Evolutionary conservation across 2,113 vertebrate genomes (phyloP).

Genomic region (Periophthalmus modestus): DNA sequence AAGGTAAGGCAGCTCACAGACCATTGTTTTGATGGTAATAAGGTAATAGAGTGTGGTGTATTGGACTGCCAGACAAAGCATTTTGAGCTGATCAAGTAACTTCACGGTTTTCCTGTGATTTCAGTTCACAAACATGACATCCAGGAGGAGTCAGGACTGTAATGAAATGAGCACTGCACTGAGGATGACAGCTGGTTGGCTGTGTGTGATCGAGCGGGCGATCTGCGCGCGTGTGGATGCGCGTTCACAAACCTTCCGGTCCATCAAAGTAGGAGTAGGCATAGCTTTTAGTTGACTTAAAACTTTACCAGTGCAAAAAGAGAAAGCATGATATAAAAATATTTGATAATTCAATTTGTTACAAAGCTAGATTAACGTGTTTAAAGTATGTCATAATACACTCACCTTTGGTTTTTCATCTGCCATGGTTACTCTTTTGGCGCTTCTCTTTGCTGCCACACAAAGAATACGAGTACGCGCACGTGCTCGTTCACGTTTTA

Average conservation of each 20-base stretch:
- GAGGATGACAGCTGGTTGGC: slow-evolving; percentile 49
- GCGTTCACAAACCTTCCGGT: slow-evolving; percentile 83
- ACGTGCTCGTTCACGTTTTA: slow-evolving; percentile 70
- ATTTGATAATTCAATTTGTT: not conserved
- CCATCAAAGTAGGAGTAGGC: slow-evolving; percentile 70
- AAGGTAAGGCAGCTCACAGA: no score
- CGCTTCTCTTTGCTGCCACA: slow-evolving; percentile 83
- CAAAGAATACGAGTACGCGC: slow-evolving; percentile 84
- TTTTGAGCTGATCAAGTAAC: not conserved
- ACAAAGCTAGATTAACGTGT: not conserved
- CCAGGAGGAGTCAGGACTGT: not conserved
- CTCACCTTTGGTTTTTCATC: slow-evolving; percentile 98
- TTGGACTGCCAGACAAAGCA: not conserved
- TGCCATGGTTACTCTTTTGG: slow-evolving; percentile 89
- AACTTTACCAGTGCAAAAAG: slow-evolving; percentile 47
- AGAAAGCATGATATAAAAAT: not conserved
- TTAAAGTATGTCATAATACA: slow-evolving; percentile 23
- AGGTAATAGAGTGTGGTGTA: not conserved
- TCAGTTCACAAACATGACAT: not conserved
- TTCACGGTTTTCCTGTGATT: not conserved
- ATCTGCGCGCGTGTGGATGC: slow-evolving; percentile 65
- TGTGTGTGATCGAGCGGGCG: slow-evolving; percentile 37
- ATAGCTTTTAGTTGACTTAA: slow-evolving; percentile 46
- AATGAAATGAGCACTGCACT: not conserved
- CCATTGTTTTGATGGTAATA: not conserved